A percentile compares a stretch with the other conserved stretches of the same genome.
Conservation (phyloP, 2,797 vertebrate species). For the Arrhamphus sclerolepis region DNA sequence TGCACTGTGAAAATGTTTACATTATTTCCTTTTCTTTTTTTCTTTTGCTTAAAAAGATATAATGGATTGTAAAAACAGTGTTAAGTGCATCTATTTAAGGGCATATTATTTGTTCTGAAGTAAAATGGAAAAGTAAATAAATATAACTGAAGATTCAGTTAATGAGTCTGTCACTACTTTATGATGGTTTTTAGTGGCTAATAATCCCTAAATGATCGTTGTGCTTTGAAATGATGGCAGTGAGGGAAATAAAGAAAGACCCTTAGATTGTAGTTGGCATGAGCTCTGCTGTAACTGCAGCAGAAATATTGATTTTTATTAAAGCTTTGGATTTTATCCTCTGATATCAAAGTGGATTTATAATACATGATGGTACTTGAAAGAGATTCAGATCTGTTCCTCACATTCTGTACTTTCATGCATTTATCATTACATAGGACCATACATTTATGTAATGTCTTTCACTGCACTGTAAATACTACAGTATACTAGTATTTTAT, state of each 20-base stretch:
- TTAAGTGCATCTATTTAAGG: constrained; percentile 31
- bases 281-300: not conserved
- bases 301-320: not conserved
- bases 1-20: constrained; percentile 73
- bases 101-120: constrained; percentile 40
- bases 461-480: no score
- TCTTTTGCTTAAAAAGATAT: constrained; percentile 31
- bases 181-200: not conserved
- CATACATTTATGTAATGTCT: no score
- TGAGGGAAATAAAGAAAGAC: not conserved
- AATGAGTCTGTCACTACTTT: constrained; percentile 4
- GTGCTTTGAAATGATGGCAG: not conserved
- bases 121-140: constrained; percentile 51
- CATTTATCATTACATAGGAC: no score
- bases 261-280: not conserved
- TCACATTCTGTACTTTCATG: no score
- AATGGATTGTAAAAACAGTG: constrained; percentile 52
- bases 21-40: constrained; percentile 43
- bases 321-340: not conserved
- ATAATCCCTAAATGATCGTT: not conserved
- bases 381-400: not conserved
- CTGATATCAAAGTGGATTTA: not conserved
- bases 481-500: no score
- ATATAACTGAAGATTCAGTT: constrained; percentile 34
- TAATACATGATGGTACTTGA: not conserved